These are phyloP conservation scores for Fulica atra DNA, from an alignment of 2,113 vertebrate genomes.

Conservation along the genomic window DNA sequence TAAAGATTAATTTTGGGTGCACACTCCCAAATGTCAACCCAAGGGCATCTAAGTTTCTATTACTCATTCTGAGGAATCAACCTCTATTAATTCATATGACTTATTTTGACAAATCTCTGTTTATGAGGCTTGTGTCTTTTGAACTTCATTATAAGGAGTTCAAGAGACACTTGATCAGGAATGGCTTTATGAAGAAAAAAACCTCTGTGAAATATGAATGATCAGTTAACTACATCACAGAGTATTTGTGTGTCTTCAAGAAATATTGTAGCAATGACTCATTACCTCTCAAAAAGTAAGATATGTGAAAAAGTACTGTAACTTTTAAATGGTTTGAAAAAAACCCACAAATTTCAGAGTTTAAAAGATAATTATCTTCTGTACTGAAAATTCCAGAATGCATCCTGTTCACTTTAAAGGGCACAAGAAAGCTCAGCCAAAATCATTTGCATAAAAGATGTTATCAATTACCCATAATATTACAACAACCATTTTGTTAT, in stretches of 20 bases:
- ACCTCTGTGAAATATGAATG: not conserved
- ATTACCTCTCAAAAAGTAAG: not conserved
- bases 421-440: not conserved
- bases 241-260: not conserved
- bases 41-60: not conserved
- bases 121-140: slow-evolving; percentile 11
- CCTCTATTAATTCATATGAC: not conserved
- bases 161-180: not conserved
- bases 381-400: not conserved
- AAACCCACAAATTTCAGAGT: not conserved
- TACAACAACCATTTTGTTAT: not conserved
- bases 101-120: slow-evolving; percentile 19
- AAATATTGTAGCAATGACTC: not conserved
- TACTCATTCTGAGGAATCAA: not conserved
- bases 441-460: not conserved
- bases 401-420: not conserved
- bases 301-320: not conserved
- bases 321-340: not conserved
- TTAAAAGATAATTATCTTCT: not conserved
- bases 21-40: not conserved
- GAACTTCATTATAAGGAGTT: not conserved
- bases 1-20: not conserved
- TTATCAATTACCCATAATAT: not conserved
- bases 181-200: not conserved
- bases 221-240: not conserved